Conservation (phyloP, 2,888 invertebrate genomes). For the Cephus rjabovi region DNA sequence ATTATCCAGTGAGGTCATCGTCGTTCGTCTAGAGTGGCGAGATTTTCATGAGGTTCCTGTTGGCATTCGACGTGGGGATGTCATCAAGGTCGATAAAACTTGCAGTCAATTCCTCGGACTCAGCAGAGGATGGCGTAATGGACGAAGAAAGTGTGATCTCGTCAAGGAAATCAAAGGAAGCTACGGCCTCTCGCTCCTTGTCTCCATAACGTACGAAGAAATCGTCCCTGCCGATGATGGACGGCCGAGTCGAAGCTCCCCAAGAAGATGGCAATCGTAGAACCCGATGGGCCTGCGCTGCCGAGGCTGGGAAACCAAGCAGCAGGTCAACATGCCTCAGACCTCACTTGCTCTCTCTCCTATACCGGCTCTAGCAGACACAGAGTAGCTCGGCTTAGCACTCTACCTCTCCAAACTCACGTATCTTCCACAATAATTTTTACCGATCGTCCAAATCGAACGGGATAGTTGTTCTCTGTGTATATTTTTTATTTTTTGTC, state of each 20-base stretch:
- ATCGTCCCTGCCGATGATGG: slow-evolving; percentile 81
- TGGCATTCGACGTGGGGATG: slow-evolving; percentile 33
- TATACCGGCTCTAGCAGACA: slow-evolving; percentile 57
- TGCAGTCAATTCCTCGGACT: slow-evolving; percentile 30
- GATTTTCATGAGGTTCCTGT: slow-evolving; percentile 50
- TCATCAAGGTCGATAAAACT: slow-evolving; percentile 41
- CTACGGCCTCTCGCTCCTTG: slow-evolving; percentile 81
- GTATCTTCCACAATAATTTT: slow-evolving; percentile 19
- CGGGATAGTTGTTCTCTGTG: slow-evolving; percentile 17
- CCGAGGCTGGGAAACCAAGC: slow-evolving; percentile 54
- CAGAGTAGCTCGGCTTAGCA: slow-evolving; percentile 62
- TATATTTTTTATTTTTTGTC: slow-evolving; percentile 6
- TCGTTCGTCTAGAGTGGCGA: slow-evolving; percentile 42
- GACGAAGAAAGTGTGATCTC: slow-evolving; percentile 67
- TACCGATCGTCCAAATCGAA: slow-evolving; percentile 22
- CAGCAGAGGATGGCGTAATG: slow-evolving; percentile 31
- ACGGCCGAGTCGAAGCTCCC: slow-evolving; percentile 71
- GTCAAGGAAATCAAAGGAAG: slow-evolving; percentile 84
- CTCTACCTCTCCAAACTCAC: slow-evolving; percentile 38
- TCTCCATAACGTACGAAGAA: slow-evolving; percentile 84
- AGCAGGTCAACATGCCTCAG: slow-evolving; percentile 57
- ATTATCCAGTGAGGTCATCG: no score
- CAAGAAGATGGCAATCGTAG: slow-evolving; percentile 58
- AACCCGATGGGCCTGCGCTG: slow-evolving; percentile 63
- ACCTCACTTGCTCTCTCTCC: slow-evolving; percentile 50